Base-by-base conservation (phyloP, 2,888 invertebrate genomes). In the Seira musarum region DNA sequence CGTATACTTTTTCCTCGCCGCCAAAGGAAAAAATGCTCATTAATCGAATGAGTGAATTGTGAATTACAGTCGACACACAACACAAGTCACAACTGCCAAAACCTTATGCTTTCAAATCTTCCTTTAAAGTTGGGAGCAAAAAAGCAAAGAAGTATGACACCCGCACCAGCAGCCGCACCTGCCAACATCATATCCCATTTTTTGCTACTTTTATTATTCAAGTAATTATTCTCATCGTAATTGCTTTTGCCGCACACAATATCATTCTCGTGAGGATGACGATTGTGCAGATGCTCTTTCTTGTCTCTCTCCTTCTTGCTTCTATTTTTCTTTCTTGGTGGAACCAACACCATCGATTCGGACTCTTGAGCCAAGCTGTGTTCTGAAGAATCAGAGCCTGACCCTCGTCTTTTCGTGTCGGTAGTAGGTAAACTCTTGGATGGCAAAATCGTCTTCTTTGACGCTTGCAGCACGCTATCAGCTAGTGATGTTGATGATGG, bases 61-160 rank as follows among this genome's bases (percentile, higher is more conserved):
- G 15, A 15, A 61, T 61, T 61, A 66, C 66, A 13, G 66, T n/a
- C n/a, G n/a, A n/a, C n/a, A n/a, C n/a, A n/a, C n/a, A n/a, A n/a
- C n/a, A n/a, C n/a, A n/a, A n/a, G n/a, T 80, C 74, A 74, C 70
- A 80, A 70, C 24, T 70, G 74, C 74, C 74, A 80, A 30, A 70
- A 22, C 10, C 65, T 60, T 60, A 74, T 70, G 19, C 60, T 70
- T 30, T 69, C 74, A 49, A 80, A 46, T 66, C 65, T 74, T 2
- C 53, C 40, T 61, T 71, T 40, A 25, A 80, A 49, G 49, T 80
- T 75, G 60, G 80, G 75, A 5, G 35, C 49, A 5, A 63, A 30
- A 17, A 49, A 75, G 63, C 67, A 80, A 5, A 80, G 21, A 3
- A 80, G 71, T 3, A 75, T 13, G 17, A 80, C 67, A 30, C 80